Percentiles rank a stretch among this genome's conserved stretches.
Conservation (phyloP, 1,140 invertebrate species). For the Drosophila ercepeae region DNA sequence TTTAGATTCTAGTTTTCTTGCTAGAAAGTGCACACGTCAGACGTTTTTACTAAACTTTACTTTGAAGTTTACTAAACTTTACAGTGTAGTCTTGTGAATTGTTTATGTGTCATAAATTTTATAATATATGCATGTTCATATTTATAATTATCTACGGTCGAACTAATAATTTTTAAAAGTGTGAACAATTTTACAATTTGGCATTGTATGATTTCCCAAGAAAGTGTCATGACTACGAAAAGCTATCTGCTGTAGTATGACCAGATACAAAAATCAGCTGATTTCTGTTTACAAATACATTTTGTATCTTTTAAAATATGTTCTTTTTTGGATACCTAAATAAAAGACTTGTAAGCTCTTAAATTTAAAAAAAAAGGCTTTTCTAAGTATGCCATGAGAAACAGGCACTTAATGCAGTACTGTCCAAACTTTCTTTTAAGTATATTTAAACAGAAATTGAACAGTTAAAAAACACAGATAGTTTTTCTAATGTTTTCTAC, state of each 20-base stretch:
- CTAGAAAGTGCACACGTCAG: neutral
- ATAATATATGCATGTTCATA: neutral
- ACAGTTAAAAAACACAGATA: too few species aligned
- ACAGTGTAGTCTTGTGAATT: too few species aligned
- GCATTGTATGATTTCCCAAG: neutral
- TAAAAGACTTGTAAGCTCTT: too few species aligned
- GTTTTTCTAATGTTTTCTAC: too few species aligned
- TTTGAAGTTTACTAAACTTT: too few species aligned
- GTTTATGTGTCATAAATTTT: neutral
- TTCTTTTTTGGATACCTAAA: too few species aligned
- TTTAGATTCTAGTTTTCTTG: neutral
- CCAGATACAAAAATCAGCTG: neutral
- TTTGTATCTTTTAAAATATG: neutral
- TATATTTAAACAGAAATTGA: too few species aligned
- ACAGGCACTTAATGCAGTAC: too few species aligned
- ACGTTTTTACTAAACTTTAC: too few species aligned
- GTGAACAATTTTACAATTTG: neutral
- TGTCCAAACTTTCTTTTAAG: too few species aligned
- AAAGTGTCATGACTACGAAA: neutral
- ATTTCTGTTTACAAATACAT: neutral
- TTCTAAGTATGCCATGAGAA: too few species aligned
- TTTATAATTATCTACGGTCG: neutral
- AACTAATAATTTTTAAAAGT: neutral
- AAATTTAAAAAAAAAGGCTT: too few species aligned
- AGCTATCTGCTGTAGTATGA: neutral